Conservation (phyloP, 2,888 invertebrate species). For the Octodonta nipae region DNA sequence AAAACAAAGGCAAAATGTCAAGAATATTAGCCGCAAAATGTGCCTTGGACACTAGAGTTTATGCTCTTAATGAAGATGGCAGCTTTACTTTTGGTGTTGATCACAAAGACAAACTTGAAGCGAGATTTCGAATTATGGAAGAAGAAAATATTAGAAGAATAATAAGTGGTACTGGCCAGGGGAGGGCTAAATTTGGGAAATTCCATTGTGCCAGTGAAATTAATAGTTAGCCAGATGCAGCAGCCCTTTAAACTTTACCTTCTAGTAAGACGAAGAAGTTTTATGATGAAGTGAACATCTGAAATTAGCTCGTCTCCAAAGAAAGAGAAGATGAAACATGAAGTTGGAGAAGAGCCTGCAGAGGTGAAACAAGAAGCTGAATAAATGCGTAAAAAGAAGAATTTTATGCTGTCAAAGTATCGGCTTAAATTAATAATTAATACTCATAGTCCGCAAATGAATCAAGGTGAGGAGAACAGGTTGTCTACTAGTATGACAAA, state of each 20-base stretch:
- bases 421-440: too few relatives aligned
- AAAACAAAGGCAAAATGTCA: conserved; percentile 88
- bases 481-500: too few relatives aligned
- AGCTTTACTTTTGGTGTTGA: conserved; percentile 61
- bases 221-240: conserved; percentile 57
- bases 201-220: conserved; percentile 81
- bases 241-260: conserved; percentile 71
- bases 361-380: too few relatives aligned
- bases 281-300: too few relatives aligned
- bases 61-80: conserved; percentile 88
- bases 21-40: conserved; percentile 96
- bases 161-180: conserved; percentile 83
- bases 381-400: too few relatives aligned
- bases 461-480: too few relatives aligned
- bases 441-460: too few relatives aligned
- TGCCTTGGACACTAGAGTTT: conserved; percentile 80
- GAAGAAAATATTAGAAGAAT: conserved; percentile 67
- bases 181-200: conserved; percentile 82
- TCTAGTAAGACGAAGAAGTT: conserved; percentile 47
- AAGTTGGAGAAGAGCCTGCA: too few relatives aligned
- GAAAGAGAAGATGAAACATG: too few relatives aligned
- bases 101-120: conserved; percentile 80
- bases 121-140: conserved; percentile 64
- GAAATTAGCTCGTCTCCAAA: too few relatives aligned
- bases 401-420: too few relatives aligned